Conservation (phyloP, 53 echinoderm and acorn worm genomes). For the Crossaster papposus region DNA sequence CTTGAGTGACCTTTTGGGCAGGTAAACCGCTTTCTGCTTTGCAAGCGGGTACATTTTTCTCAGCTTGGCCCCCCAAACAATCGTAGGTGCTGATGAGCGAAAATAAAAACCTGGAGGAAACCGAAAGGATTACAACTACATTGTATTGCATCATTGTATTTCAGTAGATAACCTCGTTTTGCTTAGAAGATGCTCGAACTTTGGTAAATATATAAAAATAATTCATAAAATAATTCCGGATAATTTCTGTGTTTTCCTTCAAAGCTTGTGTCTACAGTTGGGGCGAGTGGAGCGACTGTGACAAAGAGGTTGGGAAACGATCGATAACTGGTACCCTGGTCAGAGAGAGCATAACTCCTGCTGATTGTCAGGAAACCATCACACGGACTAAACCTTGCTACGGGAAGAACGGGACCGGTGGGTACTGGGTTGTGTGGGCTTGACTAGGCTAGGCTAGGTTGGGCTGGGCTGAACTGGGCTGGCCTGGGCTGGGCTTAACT, state of each 20-base stretch:
- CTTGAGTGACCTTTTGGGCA: too few species aligned
- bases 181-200: too few species aligned
- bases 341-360: constrained; percentile 45
- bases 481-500: neutral
- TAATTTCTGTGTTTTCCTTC: neutral
- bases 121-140: too few species aligned
- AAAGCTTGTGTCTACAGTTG: constrained; percentile 58
- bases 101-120: too few species aligned
- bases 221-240: too few species aligned
- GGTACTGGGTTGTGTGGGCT: neutral
- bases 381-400: constrained; percentile 54
- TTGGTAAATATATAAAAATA: too few species aligned
- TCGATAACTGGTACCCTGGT: constrained; percentile 37
- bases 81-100: too few species aligned
- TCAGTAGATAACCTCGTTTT: too few species aligned
- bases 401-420: constrained; percentile 61
- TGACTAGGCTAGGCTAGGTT: neutral
- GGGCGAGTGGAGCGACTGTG: constrained; percentile 61
- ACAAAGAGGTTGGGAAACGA: constrained; percentile 21
- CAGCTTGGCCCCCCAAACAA: too few species aligned
- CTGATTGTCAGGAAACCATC: constrained; percentile 48
- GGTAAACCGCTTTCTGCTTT: too few species aligned
- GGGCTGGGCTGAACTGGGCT: neutral
- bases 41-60: too few species aligned
- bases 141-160: too few species aligned